These are phyloP conservation scores for Semnornis frantzii DNA, from an alignment of 2,113 vertebrate species.

Conservation along the genomic window DNA sequence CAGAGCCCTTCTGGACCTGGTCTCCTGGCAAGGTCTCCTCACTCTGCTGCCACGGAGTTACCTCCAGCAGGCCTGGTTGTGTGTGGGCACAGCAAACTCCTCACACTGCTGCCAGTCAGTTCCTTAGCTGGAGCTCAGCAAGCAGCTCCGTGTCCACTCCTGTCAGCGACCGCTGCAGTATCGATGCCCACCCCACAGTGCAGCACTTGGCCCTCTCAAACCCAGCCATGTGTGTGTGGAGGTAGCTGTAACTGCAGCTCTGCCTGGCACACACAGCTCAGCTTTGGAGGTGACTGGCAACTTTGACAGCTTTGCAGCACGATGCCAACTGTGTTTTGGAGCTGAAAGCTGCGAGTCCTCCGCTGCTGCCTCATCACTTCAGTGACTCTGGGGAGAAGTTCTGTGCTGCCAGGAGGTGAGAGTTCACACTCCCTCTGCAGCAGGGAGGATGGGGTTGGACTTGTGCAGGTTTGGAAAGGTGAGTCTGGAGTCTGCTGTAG, in stretches of 20 bases:
- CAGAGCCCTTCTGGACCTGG: not conserved
- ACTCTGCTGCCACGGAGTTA: not conserved
- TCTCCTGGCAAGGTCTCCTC: not conserved
- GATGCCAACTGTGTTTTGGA: not conserved
- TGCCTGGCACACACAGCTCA: not conserved
- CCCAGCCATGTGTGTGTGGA: not conserved
- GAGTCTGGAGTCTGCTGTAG: not conserved
- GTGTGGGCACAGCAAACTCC: not conserved
- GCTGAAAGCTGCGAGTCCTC: not conserved
- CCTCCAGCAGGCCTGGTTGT: not conserved
- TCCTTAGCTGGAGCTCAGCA: not conserved
- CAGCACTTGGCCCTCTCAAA: not conserved
- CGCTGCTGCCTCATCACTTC: not conserved
- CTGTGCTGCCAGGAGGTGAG: not conserved
- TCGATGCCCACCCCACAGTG: not conserved
- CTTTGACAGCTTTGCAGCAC: not conserved
- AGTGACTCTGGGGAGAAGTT: not conserved
- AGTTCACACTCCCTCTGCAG: not conserved
- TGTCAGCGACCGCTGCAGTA: not conserved
- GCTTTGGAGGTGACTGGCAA: not conserved
- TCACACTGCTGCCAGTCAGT: not conserved
- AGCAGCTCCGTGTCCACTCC: not conserved
- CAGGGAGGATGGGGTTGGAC: not conserved
- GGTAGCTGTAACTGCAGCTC: not conserved
- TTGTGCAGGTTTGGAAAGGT: not conserved